A percentile compares a stretch with the other conserved stretches of the same genome.
These are phyloP conservation scores for Drosophila kanapiae DNA, from an alignment of 1,140 invertebrate genomes.

Conservation along the genomic window DNA sequence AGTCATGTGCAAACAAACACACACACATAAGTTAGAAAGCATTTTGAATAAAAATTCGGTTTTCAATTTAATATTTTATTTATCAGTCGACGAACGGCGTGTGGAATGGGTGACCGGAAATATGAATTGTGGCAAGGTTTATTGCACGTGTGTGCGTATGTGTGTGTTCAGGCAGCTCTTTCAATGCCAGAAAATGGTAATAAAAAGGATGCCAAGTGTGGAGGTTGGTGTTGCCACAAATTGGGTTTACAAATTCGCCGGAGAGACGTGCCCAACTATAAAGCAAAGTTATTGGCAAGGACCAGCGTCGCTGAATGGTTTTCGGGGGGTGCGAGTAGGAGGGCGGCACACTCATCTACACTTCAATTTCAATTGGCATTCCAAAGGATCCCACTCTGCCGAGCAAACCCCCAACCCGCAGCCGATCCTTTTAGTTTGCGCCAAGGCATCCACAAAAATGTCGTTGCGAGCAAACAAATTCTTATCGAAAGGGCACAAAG, in stretches of 20 bases:
- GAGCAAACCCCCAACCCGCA: not conserved
- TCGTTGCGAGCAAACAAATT: slow-evolving; percentile 76
- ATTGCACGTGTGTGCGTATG: slow-evolving; percentile 23
- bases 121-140: slow-evolving; percentile 49
- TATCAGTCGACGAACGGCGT: slow-evolving; percentile 30
- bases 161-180: slow-evolving; percentile 43
- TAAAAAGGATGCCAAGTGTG: slow-evolving; percentile 46
- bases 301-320: slow-evolving; percentile 24
- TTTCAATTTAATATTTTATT: slow-evolving; percentile 63
- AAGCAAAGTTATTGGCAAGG: slow-evolving; percentile 63
- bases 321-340: not conserved
- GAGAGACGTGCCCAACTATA: slow-evolving; percentile 64
- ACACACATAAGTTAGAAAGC: slow-evolving; percentile 43
- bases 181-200: slow-evolving; percentile 58
- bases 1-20: slow-evolving; percentile 31
- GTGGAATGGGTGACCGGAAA: slow-evolving; percentile 44
- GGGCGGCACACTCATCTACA: slow-evolving; percentile 59
- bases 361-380: slow-evolving; percentile 82
- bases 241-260: slow-evolving; percentile 72
- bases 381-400: slow-evolving; percentile 22
- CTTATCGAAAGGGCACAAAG: slow-evolving; percentile 73
- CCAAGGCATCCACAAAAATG: slow-evolving; percentile 74
- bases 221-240: slow-evolving; percentile 45
- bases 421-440: slow-evolving; percentile 34
- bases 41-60: slow-evolving; percentile 54